phyloP scores from a whole-genome alignment of 1,140 invertebrate species.

The Odontomachus brunneus region DNA sequence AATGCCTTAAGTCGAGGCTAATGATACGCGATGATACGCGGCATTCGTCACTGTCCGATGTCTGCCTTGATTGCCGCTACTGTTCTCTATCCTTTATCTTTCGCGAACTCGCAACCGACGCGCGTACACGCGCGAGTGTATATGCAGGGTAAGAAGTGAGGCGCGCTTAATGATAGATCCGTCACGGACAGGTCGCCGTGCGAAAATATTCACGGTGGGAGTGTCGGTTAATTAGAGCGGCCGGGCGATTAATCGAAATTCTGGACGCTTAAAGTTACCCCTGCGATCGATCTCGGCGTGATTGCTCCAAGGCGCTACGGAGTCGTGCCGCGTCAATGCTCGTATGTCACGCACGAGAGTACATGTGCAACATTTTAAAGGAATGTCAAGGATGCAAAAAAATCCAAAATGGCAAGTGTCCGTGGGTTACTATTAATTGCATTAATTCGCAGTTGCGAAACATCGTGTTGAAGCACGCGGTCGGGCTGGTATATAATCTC shows the following conservation, averaged over 20 bases:
- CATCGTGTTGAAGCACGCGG: conserved; percentile 23
- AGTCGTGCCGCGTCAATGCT: not conserved
- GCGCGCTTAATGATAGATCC: conserved; percentile 52
- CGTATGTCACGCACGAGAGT: not conserved
- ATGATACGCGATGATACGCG: conserved; percentile 83
- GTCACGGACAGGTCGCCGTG: conserved; percentile 31
- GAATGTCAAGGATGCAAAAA: not conserved
- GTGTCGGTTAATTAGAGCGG: conserved; percentile 30
- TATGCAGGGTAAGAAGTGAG: conserved; percentile 31
- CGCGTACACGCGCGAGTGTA: conserved; percentile 17
- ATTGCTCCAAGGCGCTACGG: not conserved
- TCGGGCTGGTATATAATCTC: conserved; percentile 24
- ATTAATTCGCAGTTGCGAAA: conserved; percentile 30
- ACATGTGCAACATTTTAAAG: conserved; percentile 11
- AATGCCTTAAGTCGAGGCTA: conserved; percentile 79
- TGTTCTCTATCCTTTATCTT: conserved; percentile 80
- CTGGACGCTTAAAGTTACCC: not conserved
- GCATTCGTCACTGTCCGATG: conserved; percentile 84
- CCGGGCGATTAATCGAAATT: conserved; percentile 11
- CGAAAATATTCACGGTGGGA: conserved; percentile 36
- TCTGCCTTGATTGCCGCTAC: conserved; percentile 82
- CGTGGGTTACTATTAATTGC: conserved; percentile 35
- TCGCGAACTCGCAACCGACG: conserved; percentile 62
- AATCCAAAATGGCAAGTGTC: conserved; percentile 37
- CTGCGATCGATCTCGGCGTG: not conserved